Conservation (phyloP, 1,140 invertebrate species). For the Drosophila pachea region DNA sequence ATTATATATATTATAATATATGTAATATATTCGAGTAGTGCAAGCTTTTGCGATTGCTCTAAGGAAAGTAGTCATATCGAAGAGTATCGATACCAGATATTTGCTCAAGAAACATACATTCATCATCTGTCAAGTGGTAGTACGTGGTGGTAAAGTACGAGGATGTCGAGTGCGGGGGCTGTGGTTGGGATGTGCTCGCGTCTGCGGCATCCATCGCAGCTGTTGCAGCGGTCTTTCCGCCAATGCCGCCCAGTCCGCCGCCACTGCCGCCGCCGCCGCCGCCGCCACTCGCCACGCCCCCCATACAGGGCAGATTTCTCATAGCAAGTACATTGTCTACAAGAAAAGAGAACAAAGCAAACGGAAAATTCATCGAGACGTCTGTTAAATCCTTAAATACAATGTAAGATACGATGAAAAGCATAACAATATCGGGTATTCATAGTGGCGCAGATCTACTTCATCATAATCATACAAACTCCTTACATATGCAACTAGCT, state of each 20-base stretch:
- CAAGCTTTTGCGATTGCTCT: too few species aligned
- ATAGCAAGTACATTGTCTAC: conserved; percentile 77
- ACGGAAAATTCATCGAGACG: conserved; percentile 35
- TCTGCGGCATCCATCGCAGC: conserved; percentile 61
- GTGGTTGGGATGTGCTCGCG: conserved; percentile 45
- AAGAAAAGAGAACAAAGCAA: conserved; percentile 65
- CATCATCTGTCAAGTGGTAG: conserved; percentile 77
- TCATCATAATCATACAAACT: too few species aligned
- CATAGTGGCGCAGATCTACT: too few species aligned
- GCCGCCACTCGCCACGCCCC: conserved; percentile 54
- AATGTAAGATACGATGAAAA: background rate
- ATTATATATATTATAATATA: too few species aligned
- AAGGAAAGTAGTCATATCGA: too few species aligned
- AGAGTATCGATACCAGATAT: too few species aligned
- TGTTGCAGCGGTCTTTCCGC: conserved; percentile 45
- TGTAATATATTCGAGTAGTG: too few species aligned
- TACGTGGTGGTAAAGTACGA: conserved; percentile 77
- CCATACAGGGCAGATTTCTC: conserved; percentile 76
- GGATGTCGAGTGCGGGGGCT: conserved; percentile 64
- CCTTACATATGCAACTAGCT: too few species aligned
- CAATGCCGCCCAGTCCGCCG: conserved; percentile 58
- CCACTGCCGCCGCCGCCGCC: conserved; percentile 58
- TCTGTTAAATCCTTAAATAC: conserved; percentile 5
- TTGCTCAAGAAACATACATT: conserved; percentile 65
- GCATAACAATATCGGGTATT: background rate